These are phyloP conservation scores for Spodoptera frugiperda DNA, from an alignment of 1,140 invertebrate species.

Conservation along the genomic window DNA sequence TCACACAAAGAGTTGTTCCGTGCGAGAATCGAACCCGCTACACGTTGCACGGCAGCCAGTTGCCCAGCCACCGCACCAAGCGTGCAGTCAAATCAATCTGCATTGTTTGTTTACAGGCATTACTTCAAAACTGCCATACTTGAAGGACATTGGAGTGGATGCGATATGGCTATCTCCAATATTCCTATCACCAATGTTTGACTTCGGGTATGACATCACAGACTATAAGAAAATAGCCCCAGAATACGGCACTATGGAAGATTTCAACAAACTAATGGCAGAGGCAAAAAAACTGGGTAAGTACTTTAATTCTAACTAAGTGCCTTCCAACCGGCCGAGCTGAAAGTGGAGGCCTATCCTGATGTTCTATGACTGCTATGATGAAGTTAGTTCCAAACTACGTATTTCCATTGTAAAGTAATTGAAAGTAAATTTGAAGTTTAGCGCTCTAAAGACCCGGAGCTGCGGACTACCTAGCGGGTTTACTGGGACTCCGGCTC, in stretches of 20 bases:
- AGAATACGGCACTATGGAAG: conserved; percentile 88
- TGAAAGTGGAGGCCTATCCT: background rate
- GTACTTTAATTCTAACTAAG: background rate
- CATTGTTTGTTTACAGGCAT: conserved; percentile 58
- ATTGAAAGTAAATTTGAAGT: too few relatives aligned
- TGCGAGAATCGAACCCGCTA: too few relatives aligned
- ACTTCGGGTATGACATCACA: conserved; percentile 90
- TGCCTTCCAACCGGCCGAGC: background rate
- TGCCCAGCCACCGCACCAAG: too few relatives aligned
- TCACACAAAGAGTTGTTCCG: too few relatives aligned
- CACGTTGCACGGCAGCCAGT: too few relatives aligned
- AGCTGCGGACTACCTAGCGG: too few relatives aligned
- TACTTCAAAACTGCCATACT: conserved; percentile 87
- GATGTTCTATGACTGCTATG: too few relatives aligned
- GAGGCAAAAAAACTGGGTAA: conserved; percentile 77
- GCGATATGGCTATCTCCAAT: conserved; percentile 89
- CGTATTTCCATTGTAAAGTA: too few relatives aligned
- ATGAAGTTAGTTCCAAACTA: too few relatives aligned
- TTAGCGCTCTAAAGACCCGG: too few relatives aligned
- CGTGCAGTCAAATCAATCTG: background rate
- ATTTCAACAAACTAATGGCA: conserved; percentile 87
- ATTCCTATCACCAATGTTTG: conserved; percentile 87
- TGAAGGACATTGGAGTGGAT: conserved; percentile 88
- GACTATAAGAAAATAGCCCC: conserved; percentile 88
- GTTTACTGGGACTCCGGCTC: too few relatives aligned